These are phyloP conservation scores for Saturnia pavonia DNA, from an alignment of 2,888 invertebrate species.

Conservation along the genomic window DNA sequence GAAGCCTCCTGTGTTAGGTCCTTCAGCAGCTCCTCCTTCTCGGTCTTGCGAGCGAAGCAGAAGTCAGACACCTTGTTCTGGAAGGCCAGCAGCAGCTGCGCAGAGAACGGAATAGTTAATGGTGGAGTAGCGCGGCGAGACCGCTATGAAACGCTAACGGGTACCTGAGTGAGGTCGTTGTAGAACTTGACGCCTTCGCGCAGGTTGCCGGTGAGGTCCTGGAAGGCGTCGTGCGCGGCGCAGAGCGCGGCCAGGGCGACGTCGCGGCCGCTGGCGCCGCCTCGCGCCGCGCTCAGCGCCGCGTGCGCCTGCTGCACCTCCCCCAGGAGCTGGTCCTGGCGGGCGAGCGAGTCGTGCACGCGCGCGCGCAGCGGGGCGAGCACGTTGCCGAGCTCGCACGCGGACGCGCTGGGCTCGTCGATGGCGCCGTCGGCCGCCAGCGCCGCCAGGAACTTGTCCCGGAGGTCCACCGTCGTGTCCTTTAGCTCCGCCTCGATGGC, in stretches of 20 bases:
- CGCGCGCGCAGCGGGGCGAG: slow-evolving; percentile 83
- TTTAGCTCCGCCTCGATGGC: slow-evolving; percentile 87
- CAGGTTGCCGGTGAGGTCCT: slow-evolving; percentile 94
- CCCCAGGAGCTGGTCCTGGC: slow-evolving; percentile 49
- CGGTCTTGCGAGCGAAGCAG: slow-evolving; percentile 99
- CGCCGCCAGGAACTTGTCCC: slow-evolving; percentile 56
- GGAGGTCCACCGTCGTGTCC: slow-evolving; percentile 84
- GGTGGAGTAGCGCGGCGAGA: background rate
- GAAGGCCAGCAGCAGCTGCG: slow-evolving; percentile 93
- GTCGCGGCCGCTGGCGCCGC: slow-evolving; percentile 87
- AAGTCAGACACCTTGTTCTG: slow-evolving; percentile 99
- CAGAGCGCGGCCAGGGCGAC: slow-evolving; percentile 92
- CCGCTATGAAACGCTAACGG: too few species aligned
- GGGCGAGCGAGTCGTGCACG: slow-evolving; percentile 35
- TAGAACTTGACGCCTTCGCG: slow-evolving; percentile 98
- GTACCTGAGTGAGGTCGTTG: slow-evolving; percentile 92
- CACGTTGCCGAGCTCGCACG: slow-evolving; percentile 90
- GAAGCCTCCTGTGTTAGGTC: slow-evolving; percentile 94
- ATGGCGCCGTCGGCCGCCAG: slow-evolving; percentile 93
- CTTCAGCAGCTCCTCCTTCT: slow-evolving; percentile 98
- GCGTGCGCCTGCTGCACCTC: slow-evolving; percentile 73
- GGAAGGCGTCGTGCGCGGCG: slow-evolving; percentile 95
- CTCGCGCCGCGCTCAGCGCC: slow-evolving; percentile 82
- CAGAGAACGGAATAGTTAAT: background rate
- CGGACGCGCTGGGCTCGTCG: slow-evolving; percentile 90